A percentile compares a stretch with the other conserved stretches of the same genome.
Evolutionary conservation across 2,113 vertebrate genomes (phyloP).

Genomic region (Ploceus nigricollis): DNA sequence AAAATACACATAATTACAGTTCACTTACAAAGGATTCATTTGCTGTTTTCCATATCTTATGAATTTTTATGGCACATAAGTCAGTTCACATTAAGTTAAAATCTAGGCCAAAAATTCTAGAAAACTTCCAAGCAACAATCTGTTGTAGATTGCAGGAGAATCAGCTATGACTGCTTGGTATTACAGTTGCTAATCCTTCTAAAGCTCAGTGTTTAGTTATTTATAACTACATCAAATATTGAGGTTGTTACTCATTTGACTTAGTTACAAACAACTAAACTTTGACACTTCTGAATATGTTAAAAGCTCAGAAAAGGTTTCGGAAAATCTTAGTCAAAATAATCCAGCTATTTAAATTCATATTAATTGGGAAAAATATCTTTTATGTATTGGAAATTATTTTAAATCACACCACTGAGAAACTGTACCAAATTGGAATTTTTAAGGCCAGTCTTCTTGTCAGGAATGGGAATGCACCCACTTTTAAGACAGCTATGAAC

Average conservation of each 20-base stretch:
- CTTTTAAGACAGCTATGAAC: background rate
- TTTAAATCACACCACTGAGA: background rate
- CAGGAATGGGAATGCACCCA: background rate
- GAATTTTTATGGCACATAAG: background rate
- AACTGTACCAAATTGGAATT: background rate
- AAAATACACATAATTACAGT: constrained; percentile 57
- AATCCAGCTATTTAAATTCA: background rate
- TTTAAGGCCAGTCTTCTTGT: background rate
- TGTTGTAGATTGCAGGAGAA: background rate
- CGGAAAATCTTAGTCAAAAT: background rate
- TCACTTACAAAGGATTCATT: constrained; percentile 39
- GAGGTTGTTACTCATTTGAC: background rate
- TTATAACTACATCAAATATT: background rate
- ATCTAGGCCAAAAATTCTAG: background rate
- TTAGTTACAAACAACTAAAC: background rate
- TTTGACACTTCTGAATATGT: background rate
- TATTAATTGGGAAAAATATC: background rate
- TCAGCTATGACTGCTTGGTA: background rate
- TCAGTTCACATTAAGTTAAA: background rate
- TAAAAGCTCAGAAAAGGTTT: background rate
- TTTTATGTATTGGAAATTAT: background rate
- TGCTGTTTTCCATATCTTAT: background rate
- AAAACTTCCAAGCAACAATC: background rate
- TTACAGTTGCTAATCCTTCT: background rate
- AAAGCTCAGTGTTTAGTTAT: background rate